Evolutionary conservation across 2,888 invertebrate genomes (phyloP).

Genomic region (Tetramorium bicarinatum): DNA sequence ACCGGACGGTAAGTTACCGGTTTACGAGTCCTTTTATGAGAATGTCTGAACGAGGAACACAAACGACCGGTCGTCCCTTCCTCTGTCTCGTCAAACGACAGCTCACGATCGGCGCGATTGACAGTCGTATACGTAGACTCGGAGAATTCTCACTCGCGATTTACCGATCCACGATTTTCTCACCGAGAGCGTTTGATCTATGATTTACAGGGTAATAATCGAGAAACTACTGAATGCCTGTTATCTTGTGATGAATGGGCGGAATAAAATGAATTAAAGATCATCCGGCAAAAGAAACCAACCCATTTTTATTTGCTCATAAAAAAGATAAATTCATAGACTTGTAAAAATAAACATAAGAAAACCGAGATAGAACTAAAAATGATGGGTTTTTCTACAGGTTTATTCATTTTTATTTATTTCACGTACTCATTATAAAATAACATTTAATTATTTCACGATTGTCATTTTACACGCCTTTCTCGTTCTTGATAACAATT

Average conservation of each 20-base stretch:
- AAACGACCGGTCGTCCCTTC: slow-evolving; percentile 37
- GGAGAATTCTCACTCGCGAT: neutral
- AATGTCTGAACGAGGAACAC: slow-evolving; percentile 14
- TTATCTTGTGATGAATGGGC: neutral
- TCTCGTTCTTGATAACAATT: no score
- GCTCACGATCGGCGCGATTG: slow-evolving; percentile 6
- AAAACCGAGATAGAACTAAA: neutral
- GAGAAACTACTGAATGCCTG: neutral
- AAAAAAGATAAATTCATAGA: neutral
- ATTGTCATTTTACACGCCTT: no score
- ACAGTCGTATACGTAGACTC: neutral
- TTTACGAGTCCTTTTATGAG: slow-evolving; percentile 10
- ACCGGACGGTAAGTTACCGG: slow-evolving; percentile 23
- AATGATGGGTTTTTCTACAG: no score
- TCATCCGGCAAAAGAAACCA: neutral
- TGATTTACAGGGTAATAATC: neutral
- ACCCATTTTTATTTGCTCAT: neutral
- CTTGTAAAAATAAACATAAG: neutral
- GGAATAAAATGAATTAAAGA: neutral
- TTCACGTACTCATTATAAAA: neutral
- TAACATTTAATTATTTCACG: no score
- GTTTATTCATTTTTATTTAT: neutral
- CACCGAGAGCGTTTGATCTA: neutral
- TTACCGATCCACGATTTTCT: neutral
- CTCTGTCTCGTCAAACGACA: slow-evolving; percentile 37